Percentiles rank a stretch among this genome's conserved stretches.
Evolutionary conservation across 2,888 invertebrate genomes (phyloP).

Genomic region (Lymantria dispar): DNA sequence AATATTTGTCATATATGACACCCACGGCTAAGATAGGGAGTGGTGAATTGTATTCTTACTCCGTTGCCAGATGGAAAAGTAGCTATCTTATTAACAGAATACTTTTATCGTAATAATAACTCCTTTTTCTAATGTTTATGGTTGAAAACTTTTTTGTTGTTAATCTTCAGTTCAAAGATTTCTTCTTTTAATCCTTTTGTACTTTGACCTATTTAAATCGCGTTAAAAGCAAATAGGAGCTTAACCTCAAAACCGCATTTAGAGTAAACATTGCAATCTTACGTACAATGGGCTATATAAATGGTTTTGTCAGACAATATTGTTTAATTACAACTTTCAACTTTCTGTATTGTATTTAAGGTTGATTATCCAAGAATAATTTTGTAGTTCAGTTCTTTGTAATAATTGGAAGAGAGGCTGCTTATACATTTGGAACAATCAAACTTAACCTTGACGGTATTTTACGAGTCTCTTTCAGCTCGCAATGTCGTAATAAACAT

Average conservation of each 20-base stretch:
- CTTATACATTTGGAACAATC: constrained; percentile 57
- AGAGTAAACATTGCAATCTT: constrained; percentile 45
- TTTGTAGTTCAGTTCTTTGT: constrained; percentile 16
- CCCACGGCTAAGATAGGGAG: too few relatives aligned
- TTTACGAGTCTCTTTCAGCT: constrained; percentile 63
- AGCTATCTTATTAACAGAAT: not conserved
- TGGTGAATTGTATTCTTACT: too few relatives aligned
- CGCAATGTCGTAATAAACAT: constrained; percentile 58
- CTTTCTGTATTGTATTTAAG: constrained; percentile 12
- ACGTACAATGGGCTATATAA: constrained; percentile 30
- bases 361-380: constrained; percentile 13
- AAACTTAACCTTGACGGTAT: constrained; percentile 67
- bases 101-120: not conserved
- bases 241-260: constrained; percentile 65
- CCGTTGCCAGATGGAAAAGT: too few relatives aligned
- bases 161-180: constrained; percentile 33
- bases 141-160: constrained; percentile 15
- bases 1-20: too few relatives aligned
- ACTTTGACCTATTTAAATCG: constrained; percentile 62
- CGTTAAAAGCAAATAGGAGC: constrained; percentile 57
- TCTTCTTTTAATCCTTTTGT: constrained; percentile 56
- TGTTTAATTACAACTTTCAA: constrained; percentile 5
- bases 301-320: constrained; percentile 20
- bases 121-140: not conserved
- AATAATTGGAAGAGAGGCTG: constrained; percentile 35